Evolutionary conservation across 2,888 invertebrate species (phyloP).

Genomic region (Cynaeus angustus): DNA sequence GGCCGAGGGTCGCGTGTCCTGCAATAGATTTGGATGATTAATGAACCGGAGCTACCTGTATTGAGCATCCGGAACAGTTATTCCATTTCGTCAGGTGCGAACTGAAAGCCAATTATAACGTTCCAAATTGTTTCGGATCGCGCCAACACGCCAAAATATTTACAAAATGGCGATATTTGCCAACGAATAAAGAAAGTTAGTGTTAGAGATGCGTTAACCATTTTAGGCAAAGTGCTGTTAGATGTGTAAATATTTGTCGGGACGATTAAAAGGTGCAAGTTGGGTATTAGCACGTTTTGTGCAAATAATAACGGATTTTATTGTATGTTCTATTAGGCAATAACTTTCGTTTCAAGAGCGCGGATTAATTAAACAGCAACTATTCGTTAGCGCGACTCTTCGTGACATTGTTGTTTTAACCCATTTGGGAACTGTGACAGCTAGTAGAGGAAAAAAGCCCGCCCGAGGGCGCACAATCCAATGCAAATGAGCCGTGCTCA

Average conservation of each 20-base stretch:
- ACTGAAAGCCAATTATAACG: constrained; percentile 48
- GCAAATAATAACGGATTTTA: constrained; percentile 46
- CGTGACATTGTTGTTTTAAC: constrained; percentile 35
- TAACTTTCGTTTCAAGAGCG: constrained; percentile 48
- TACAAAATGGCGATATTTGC: constrained; percentile 46
- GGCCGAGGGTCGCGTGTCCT: constrained; percentile 47
- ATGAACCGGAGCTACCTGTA: constrained; percentile 40
- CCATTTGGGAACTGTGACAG: constrained; percentile 30
- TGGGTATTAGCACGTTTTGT: constrained; percentile 49
- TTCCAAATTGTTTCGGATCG: constrained; percentile 44
- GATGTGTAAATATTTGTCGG: constrained; percentile 47
- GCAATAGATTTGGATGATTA: constrained; percentile 39
- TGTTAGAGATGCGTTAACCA: constrained; percentile 48
- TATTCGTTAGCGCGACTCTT: constrained; percentile 17
- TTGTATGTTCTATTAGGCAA: constrained; percentile 45
- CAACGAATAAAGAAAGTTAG: constrained; percentile 49
- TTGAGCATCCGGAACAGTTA: constrained; percentile 39
- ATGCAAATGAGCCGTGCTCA: constrained; percentile 30
- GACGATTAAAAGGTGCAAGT: constrained; percentile 51
- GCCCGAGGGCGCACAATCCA: constrained; percentile 26
- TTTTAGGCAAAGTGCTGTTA: constrained; percentile 52
- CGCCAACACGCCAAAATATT: constrained; percentile 33
- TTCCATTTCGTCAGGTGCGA: constrained; percentile 37
- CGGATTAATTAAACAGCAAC: constrained; percentile 32
- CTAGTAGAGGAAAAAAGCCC: background rate